These are phyloP conservation scores for Sitta europaea DNA, from an alignment of 2,113 vertebrate genomes.

Conservation along the genomic window DNA sequence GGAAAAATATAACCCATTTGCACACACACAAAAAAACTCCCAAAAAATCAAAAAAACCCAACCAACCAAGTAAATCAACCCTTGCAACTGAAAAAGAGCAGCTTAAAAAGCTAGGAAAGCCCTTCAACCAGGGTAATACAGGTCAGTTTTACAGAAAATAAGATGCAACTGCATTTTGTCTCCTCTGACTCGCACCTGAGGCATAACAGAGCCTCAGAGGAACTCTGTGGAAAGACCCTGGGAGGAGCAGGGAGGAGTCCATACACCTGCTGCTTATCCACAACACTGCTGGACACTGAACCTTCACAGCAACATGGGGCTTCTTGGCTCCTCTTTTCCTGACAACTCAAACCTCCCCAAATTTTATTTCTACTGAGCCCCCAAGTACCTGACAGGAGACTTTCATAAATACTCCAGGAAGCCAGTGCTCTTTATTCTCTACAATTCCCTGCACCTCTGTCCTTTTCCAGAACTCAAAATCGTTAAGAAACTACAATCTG, in stretches of 20 bases:
- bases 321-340: background rate
- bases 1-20: constrained; percentile 17
- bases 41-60: too few species aligned
- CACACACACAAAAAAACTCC: background rate
- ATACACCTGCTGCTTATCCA: rapidly evolving
- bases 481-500: background rate
- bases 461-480: background rate
- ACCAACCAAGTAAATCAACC: background rate
- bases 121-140: background rate
- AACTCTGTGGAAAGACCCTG: background rate
- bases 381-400: background rate
- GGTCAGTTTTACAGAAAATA: background rate
- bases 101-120: background rate
- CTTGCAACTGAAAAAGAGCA: background rate
- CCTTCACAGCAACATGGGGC: background rate
- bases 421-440: background rate
- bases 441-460: background rate
- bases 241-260: background rate
- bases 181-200: background rate
- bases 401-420: background rate
- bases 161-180: background rate
- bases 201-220: background rate
- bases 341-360: background rate
- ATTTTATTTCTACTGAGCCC: background rate
- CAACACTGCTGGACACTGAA: rapidly evolving